Percentiles rank a stretch among this genome's conserved stretches.
These are phyloP conservation scores for Gastrophryne carolinensis DNA, from an alignment of 2,797 vertebrate genomes.

Conservation along the genomic window DNA sequence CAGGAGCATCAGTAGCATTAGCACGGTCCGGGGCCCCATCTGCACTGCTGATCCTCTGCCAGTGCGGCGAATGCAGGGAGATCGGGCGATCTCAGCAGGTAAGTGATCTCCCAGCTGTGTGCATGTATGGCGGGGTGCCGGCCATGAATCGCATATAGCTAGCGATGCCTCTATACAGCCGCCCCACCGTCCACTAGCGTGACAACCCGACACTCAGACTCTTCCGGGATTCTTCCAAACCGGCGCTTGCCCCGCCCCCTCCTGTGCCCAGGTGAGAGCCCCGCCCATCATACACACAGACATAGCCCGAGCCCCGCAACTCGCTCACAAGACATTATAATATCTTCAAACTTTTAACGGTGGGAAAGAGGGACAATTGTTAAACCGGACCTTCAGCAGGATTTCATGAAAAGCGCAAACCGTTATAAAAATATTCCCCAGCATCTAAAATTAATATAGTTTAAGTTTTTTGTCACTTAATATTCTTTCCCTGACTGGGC, in stretches of 20 bases:
- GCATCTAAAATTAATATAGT: too few species aligned
- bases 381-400: too few species aligned
- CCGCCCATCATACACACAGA: neutral
- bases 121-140: accelerated
- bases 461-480: too few species aligned
- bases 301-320: neutral
- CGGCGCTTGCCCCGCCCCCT: too few species aligned
- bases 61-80: neutral
- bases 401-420: too few species aligned
- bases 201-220: neutral
- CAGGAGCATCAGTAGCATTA: neutral
- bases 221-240: constrained; percentile 32
- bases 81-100: neutral
- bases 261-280: too few species aligned
- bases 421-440: too few species aligned
- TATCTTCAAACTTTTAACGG: too few species aligned
- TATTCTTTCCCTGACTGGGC: too few species aligned
- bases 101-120: neutral
- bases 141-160: too few species aligned
- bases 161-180: neutral
- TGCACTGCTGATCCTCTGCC: neutral
- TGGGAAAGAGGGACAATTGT: too few species aligned
- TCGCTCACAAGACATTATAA: too few species aligned
- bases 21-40: neutral
- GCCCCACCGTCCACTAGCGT: neutral